phyloP scores from a whole-genome alignment of 1,140 invertebrate species.

The Philotrypesis tridentata region DNA sequence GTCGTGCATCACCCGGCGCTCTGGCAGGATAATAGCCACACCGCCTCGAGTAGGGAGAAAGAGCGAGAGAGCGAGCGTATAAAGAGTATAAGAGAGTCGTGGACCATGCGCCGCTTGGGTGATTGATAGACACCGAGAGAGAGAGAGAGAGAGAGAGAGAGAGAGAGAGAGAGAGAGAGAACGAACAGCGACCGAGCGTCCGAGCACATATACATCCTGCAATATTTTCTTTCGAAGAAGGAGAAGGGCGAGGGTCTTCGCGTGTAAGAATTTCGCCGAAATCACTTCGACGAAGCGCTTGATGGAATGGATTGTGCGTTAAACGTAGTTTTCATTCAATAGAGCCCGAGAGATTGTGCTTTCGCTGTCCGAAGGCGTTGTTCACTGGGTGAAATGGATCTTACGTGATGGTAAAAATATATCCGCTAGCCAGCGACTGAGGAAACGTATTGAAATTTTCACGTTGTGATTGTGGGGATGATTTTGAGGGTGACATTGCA shows the following conservation, averaged over 20 bases:
- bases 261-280: conserved; percentile 37
- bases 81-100: conserved; percentile 54
- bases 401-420: too few species aligned
- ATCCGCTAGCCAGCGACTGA: too few species aligned
- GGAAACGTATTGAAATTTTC: too few species aligned
- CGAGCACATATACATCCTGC: conserved; percentile 12
- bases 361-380: too few species aligned
- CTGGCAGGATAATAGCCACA: conserved; percentile 71
- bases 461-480: too few species aligned
- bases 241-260: not conserved
- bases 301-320: not conserved
- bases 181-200: not conserved
- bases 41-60: conserved; percentile 51
- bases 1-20: conserved; percentile 68
- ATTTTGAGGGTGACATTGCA: too few species aligned
- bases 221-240: not conserved
- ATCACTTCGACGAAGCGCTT: conserved; percentile 3
- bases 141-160: conserved; percentile 48
- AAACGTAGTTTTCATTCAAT: not conserved
- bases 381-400: too few species aligned
- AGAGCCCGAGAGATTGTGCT: too few species aligned
- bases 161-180: conserved; percentile 46
- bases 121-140: conserved; percentile 69
- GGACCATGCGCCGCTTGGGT: conserved; percentile 62
- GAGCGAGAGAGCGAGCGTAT: conserved; percentile 15